Percentiles rank a stretch among this genome's conserved stretches.
phyloP scores from a whole-genome alignment of 2,888 invertebrate species.

The Dexiosoma caninum region DNA sequence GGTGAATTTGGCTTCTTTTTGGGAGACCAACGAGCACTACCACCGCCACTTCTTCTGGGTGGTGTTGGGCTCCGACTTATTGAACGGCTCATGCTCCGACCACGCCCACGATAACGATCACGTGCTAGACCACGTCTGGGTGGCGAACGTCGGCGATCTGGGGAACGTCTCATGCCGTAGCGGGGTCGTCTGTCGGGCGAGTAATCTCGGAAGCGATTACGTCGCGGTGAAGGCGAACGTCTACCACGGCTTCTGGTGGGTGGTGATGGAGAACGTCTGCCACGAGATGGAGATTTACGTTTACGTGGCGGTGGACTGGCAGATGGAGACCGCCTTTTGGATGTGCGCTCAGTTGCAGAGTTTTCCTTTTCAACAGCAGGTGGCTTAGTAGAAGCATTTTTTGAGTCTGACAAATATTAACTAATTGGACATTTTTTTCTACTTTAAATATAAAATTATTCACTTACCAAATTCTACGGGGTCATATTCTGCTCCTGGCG shows the following conservation, averaged over 20 bases:
- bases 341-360: slow-evolving; percentile 49
- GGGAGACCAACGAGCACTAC: slow-evolving; percentile 74
- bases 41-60: slow-evolving; percentile 68
- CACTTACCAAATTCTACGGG: slow-evolving; percentile 66
- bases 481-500: slow-evolving; percentile 75
- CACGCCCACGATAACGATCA: slow-evolving; percentile 68
- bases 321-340: slow-evolving; percentile 70
- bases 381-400: slow-evolving; percentile 50
- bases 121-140: slow-evolving; percentile 65
- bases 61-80: slow-evolving; percentile 71
- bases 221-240: slow-evolving; percentile 73
- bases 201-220: slow-evolving; percentile 70
- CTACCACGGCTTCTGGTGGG: slow-evolving; percentile 62
- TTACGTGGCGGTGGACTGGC: slow-evolving; percentile 69
- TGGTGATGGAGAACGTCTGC: slow-evolving; percentile 73
- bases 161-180: slow-evolving; percentile 66
- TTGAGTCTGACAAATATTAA: slow-evolving; percentile 32
- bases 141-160: slow-evolving; percentile 67
- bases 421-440: not conserved
- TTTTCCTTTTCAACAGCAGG: slow-evolving; percentile 60
- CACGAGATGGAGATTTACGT: slow-evolving; percentile 67
- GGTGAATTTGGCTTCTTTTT: slow-evolving; percentile 70
- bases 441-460: not conserved
- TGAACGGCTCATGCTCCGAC: slow-evolving; percentile 70
- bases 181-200: slow-evolving; percentile 72